Percentiles rank a stretch among this genome's conserved stretches.
Conservation (phyloP, 2,113 vertebrate species). For the Chaenogobius annularis region DNA sequence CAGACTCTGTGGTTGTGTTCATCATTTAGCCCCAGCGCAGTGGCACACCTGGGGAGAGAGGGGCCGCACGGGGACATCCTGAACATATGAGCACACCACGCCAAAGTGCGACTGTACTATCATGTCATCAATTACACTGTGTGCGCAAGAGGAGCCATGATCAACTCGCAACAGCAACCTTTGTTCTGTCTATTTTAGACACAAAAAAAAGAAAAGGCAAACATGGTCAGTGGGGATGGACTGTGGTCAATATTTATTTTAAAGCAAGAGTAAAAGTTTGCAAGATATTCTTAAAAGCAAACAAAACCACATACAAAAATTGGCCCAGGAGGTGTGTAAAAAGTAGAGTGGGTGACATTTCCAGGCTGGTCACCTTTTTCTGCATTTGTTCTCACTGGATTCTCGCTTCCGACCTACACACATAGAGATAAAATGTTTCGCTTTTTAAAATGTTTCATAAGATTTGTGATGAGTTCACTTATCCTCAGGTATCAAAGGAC, state of each 20-base stretch:
- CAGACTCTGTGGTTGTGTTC: constrained; percentile 67
- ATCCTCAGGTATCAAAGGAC: no score
- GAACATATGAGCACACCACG: constrained; percentile 13
- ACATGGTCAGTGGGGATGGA: background rate
- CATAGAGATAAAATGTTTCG: no score
- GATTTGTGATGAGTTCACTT: no score
- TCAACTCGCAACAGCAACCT: constrained; percentile 14
- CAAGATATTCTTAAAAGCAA: no score
- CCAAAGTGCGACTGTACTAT: constrained; percentile 37
- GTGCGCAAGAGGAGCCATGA: constrained; percentile 17
- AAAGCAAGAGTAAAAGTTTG: background rate
- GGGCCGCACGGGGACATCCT: constrained; percentile 19
- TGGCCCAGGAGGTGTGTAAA: no score
- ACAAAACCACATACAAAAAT: no score
- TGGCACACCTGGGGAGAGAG: constrained; percentile 7
- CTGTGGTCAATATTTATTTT: background rate
- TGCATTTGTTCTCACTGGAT: background rate
- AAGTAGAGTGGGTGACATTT: background rate
- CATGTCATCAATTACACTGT: constrained; percentile 45
- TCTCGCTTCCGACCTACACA: background rate
- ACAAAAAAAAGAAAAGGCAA: background rate
- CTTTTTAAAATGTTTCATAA: no score
- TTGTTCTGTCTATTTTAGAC: background rate
- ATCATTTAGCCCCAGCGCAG: constrained; percentile 55
- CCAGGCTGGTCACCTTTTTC: background rate